Evolutionary conservation across 2,113 vertebrate species (phyloP), one percentile per base, ranked within the genome.

Genomic region (Polypterus senegalus): DNA sequence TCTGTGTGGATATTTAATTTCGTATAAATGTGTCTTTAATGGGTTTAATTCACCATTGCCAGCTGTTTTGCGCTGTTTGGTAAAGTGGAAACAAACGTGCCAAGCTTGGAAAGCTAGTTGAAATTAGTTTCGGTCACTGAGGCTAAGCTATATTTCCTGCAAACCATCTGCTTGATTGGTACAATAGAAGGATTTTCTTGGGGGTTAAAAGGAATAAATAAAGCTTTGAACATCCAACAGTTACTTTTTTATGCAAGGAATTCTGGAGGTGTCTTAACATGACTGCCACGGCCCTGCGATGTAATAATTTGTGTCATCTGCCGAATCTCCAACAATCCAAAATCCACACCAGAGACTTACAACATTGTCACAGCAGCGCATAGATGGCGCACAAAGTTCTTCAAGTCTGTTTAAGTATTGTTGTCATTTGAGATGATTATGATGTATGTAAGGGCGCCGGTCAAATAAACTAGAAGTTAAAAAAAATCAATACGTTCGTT

Each of bases 71-170:
- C 80, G 83, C 83, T 85, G 87, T 87, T 91, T 88, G 88, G 79
- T 88, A 89, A 88, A 89, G 84, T 85, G 82, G 88, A 87, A 83
- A 90, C 88, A 91, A 92, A 92, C 83, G 75, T 87, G 89, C 86
- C 85, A 85, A 85, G 77, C 91, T 89, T 90, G 89, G 87, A 92
- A 89, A 92, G 89, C 91, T 94, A 92, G 92, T 85, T 89, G 87
- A 94, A 92, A 97, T 97, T 97, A 92, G 94, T 96, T 92, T 91
- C 92, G 93, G 92, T 97, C 92, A 93, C 83, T 70, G 78, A 72
- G 91, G 91, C 92, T 88, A 89, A 89, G 86, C 89, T 90, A 87
- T 90, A 86, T 92, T 92, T 92, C 90, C 90, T 92, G 88, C 87
- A 87, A 91, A 94, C 91, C 94, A 97, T 96, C 94, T 97, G 94